These are phyloP conservation scores for Eubucco bourcierii DNA, from an alignment of 2,113 vertebrate genomes.

Conservation along the genomic window DNA sequence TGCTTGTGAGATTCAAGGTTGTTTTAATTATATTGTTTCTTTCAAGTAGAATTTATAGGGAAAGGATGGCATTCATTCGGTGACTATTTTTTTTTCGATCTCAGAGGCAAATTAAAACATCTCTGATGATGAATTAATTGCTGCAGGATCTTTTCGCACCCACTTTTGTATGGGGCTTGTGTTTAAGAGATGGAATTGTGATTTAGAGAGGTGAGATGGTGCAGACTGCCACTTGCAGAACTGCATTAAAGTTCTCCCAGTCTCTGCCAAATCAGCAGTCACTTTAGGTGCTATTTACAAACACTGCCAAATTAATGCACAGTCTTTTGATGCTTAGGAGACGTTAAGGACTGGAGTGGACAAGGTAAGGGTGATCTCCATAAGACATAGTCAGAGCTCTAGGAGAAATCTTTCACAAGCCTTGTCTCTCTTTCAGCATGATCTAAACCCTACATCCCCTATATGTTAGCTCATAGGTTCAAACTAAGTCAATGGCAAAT, in stretches of 20 bases:
- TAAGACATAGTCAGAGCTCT: neutral
- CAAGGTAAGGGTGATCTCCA: neutral
- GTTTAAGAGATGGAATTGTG: neutral
- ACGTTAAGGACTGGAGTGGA: neutral
- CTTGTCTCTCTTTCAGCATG: neutral
- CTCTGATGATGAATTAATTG: neutral
- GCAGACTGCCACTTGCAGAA: neutral
- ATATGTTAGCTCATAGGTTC: neutral
- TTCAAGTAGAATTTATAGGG: slow-evolving; percentile 69
- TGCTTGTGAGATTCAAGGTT: slow-evolving; percentile 73
- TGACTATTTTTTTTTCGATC: neutral
- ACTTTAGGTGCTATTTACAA: neutral
- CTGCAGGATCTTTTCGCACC: neutral
- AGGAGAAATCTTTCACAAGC: neutral
- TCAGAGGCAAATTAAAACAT: neutral
- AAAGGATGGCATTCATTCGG: neutral
- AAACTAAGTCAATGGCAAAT: neutral
- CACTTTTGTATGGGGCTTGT: neutral
- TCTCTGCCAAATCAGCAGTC: neutral
- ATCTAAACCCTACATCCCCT: neutral
- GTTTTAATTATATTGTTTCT: slow-evolving; percentile 76
- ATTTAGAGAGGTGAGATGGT: neutral
- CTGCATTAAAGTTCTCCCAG: neutral
- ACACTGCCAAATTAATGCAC: rapidly evolving
- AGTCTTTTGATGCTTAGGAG: neutral